Conservation (phyloP, 2,888 invertebrate genomes). For the Diachrysia chrysitis region DNA sequence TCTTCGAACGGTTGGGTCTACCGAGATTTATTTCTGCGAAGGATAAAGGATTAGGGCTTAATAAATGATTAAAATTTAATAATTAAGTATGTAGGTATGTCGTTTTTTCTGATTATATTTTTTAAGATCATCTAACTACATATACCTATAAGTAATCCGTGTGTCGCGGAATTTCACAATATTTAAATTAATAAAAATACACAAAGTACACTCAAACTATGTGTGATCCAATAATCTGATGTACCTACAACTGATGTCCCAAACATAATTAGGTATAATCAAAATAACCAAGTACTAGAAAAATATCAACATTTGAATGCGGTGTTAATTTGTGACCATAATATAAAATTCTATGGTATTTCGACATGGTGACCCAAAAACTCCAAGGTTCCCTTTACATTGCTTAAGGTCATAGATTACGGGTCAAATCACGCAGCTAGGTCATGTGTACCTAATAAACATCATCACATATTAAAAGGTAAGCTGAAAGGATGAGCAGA, state of each 20-base stretch:
- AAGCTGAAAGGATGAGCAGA: background rate
- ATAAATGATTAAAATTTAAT: background rate
- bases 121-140: too few relatives aligned
- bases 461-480: background rate
- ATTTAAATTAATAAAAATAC: too few relatives aligned
- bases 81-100: too few relatives aligned
- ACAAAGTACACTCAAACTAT: too few relatives aligned
- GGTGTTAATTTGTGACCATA: constrained; percentile 4
- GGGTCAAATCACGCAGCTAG: constrained; percentile 2
- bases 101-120: too few relatives aligned
- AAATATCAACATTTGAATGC: background rate
- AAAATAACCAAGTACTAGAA: background rate
- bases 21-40: background rate
- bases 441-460: background rate
- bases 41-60: background rate
- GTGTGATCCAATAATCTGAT: too few relatives aligned
- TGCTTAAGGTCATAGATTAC: background rate
- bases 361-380: constrained; percentile 1
- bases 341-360: constrained; percentile 1
- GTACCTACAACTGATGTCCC: background rate
- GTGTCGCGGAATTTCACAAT: too few relatives aligned
- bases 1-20: background rate
- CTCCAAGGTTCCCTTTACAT: background rate
- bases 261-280: background rate
- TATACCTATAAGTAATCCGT: too few relatives aligned